phyloP scores from a whole-genome alignment of 2,797 vertebrate genomes.

The Sternarchorhynchus goeldii region DNA sequence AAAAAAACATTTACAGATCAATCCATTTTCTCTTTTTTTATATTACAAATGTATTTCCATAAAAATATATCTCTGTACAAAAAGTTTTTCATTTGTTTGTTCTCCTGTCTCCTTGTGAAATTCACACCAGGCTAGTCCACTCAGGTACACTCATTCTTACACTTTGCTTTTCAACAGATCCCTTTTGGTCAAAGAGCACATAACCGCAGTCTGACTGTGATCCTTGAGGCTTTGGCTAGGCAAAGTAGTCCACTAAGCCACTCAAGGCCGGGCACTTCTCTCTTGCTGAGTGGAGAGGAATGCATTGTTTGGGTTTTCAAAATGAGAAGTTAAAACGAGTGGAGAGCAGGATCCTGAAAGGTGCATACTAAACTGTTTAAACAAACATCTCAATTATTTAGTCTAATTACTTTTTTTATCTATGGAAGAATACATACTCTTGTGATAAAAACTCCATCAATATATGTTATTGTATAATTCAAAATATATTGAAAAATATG shows the following conservation, averaged over 20 bases:
- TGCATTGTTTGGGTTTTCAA: slow-evolving; percentile 30
- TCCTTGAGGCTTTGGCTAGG: slow-evolving; percentile 64
- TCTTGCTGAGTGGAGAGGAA: slow-evolving; percentile 47
- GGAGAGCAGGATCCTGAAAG: slow-evolving; percentile 9
- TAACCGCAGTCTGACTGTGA: slow-evolving; percentile 51
- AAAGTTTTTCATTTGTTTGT: slow-evolving; percentile 68
- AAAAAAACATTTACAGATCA: slow-evolving; percentile 88
- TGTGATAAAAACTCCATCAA: slow-evolving; percentile 26
- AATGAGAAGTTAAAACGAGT: slow-evolving; percentile 10
- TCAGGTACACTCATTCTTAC: slow-evolving; percentile 56
- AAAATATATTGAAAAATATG: slow-evolving; percentile 31
- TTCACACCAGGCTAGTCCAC: slow-evolving; percentile 47
- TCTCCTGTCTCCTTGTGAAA: slow-evolving; percentile 59
- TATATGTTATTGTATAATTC: slow-evolving; percentile 40
- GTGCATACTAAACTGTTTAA: slow-evolving; percentile 35
- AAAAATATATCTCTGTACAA: slow-evolving; percentile 99
- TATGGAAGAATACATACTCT: slow-evolving; percentile 22
- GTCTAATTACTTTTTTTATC: slow-evolving; percentile 3
- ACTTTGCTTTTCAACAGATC: slow-evolving; percentile 42
- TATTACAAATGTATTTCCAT: slow-evolving; percentile 99
- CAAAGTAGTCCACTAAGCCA: slow-evolving; percentile 53
- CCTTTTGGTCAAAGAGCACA: slow-evolving; percentile 58
- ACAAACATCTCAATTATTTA: slow-evolving; percentile 24
- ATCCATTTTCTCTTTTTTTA: slow-evolving; percentile 81
- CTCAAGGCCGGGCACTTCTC: slow-evolving; percentile 49